A percentile compares a stretch with the other conserved stretches of the same genome.
Conservation (phyloP, 2,797 vertebrate species). For the Sarcoramphus papa region DNA sequence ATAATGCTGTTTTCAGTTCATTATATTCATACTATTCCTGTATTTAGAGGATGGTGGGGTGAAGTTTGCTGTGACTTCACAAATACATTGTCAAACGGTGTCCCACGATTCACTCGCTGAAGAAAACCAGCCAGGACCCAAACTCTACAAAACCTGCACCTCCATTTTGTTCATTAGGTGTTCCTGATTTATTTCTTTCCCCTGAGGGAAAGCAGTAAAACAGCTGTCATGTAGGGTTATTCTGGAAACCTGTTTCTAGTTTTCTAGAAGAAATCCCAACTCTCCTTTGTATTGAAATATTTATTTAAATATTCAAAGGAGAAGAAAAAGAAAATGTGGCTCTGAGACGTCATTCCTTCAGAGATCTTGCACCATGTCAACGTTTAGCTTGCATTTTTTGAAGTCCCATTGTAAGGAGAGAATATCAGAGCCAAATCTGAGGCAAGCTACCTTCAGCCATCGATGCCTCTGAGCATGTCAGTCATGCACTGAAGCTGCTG, state of each 20-base stretch:
- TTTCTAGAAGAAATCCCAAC: neutral
- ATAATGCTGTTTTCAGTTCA: neutral
- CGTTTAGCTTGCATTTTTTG: neutral
- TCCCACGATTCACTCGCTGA: neutral
- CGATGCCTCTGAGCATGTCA: neutral
- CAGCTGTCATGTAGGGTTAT: neutral
- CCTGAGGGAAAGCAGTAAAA: neutral
- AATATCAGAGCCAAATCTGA: constrained; percentile 18
- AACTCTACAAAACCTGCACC: neutral
- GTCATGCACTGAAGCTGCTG: neutral
- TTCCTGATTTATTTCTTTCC: neutral
- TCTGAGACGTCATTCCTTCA: neutral
- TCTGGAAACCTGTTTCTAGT: neutral
- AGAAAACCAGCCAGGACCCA: neutral
- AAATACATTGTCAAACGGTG: neutral
- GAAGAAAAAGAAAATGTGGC: neutral
- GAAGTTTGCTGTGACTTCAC: neutral
- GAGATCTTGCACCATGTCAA: neutral
- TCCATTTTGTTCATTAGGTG: neutral
- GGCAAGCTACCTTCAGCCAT: neutral
- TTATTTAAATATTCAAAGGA: neutral
- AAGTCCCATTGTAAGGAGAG: neutral
- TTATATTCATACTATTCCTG: neutral
- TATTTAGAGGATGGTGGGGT: neutral
- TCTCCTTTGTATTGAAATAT: neutral